Evolutionary conservation across 1,140 invertebrate species (phyloP).

Genomic region (Vanessa atalanta): DNA sequence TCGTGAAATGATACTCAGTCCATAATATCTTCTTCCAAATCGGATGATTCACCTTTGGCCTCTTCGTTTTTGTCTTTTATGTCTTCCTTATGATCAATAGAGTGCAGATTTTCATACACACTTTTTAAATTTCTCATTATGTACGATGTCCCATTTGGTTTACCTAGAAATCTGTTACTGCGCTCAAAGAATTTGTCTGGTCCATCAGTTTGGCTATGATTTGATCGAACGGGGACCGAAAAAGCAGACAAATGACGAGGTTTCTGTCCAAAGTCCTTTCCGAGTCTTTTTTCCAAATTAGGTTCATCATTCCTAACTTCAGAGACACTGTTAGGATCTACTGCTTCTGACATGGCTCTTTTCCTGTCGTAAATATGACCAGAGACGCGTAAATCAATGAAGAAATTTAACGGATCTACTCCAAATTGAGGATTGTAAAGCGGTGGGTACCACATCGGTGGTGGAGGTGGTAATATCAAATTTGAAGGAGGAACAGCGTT

Average conservation of each 20-base stretch:
- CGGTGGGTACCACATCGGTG: constrained; percentile 88
- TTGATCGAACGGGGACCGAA: constrained; percentile 80
- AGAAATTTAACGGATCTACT: constrained; percentile 90
- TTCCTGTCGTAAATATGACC: constrained; percentile 90
- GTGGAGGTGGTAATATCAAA: constrained; percentile 83
- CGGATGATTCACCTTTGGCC: constrained; percentile 66
- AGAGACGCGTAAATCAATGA: constrained; percentile 89
- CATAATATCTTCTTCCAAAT: constrained; percentile 69
- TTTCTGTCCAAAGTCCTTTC: constrained; percentile 72
- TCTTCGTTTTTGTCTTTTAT: constrained; percentile 58
- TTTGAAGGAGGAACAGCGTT: constrained; percentile 76
- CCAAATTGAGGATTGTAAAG: constrained; percentile 87
- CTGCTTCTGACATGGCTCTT: constrained; percentile 75
- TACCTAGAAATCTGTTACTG: constrained; percentile 45
- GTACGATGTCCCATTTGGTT: constrained; percentile 64
- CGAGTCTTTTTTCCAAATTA: constrained; percentile 60
- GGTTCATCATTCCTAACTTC: constrained; percentile 59
- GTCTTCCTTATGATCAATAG: constrained; percentile 49
- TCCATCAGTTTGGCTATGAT: constrained; percentile 40
- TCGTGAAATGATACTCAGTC: constrained; percentile 23
- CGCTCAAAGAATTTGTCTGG: constrained; percentile 64
- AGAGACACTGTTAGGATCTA: constrained; percentile 53
- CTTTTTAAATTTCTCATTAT: constrained; percentile 75
- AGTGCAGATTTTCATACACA: constrained; percentile 65
- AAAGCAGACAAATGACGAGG: constrained; percentile 84